A percentile compares a stretch with the other conserved stretches of the same genome.
phyloP scores from a whole-genome alignment of 2,888 invertebrate species.

The Yponomeuta plumbellus region DNA sequence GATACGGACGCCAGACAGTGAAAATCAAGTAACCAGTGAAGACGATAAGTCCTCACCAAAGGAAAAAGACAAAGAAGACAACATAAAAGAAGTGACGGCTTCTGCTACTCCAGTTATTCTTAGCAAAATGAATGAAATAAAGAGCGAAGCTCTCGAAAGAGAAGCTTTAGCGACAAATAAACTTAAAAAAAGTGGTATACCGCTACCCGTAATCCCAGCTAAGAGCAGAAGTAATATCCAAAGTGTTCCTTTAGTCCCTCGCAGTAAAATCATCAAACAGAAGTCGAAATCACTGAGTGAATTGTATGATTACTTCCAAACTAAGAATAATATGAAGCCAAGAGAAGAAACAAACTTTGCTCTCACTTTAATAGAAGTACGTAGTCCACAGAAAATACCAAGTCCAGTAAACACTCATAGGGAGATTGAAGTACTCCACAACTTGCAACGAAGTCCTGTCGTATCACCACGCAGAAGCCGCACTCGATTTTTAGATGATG shows the following conservation, averaged over 20 bases:
- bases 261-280: slow-evolving; percentile 47
- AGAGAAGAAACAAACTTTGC: slow-evolving; percentile 53
- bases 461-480: slow-evolving; percentile 72
- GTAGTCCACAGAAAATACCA: slow-evolving; percentile 56
- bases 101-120: slow-evolving; percentile 42
- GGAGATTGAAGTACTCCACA: slow-evolving; percentile 81
- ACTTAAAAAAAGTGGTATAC: slow-evolving; percentile 59
- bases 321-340: slow-evolving; percentile 47
- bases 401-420: slow-evolving; percentile 77
- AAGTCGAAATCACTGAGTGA: slow-evolving; percentile 71
- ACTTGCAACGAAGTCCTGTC: slow-evolving; percentile 79
- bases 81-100: slow-evolving; percentile 37
- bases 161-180: slow-evolving; percentile 34
- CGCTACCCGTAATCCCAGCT: slow-evolving; percentile 56
- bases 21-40: slow-evolving; percentile 79
- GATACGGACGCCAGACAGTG: slow-evolving; percentile 90
- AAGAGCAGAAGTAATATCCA: slow-evolving; percentile 30
- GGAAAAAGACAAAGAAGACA: slow-evolving; percentile 29
- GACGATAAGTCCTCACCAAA: slow-evolving; percentile 46
- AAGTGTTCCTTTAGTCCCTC: slow-evolving; percentile 25
- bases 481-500: slow-evolving; percentile 49
- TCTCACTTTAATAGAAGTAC: slow-evolving; percentile 51
- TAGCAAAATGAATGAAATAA: slow-evolving; percentile 53
- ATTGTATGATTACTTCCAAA: slow-evolving; percentile 66
- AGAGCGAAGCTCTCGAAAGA: slow-evolving; percentile 45